Evolutionary conservation across 2,797 vertebrate genomes (phyloP).

Genomic region (Hozukius guyotensis): DNA sequence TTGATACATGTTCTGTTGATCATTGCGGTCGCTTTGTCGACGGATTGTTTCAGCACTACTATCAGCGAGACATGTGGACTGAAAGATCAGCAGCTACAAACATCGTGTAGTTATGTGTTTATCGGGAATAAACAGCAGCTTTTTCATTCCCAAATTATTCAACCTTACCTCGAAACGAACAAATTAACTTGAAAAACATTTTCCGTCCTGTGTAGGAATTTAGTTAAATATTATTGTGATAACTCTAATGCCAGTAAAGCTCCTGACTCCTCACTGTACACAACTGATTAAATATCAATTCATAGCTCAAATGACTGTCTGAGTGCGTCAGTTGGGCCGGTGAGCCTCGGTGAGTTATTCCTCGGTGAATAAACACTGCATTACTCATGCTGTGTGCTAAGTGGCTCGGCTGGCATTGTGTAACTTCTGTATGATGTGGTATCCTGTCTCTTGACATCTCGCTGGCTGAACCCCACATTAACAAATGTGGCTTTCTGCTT

Average conservation of each 20-base stretch:
- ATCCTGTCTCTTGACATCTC: slow-evolving; percentile 67
- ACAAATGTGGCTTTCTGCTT: slow-evolving; percentile 50
- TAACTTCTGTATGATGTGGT: slow-evolving; percentile 55
- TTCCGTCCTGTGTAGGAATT: not conserved
- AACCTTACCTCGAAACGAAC: not conserved
- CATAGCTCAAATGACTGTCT: not conserved
- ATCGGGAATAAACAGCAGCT: not conserved
- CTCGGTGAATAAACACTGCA: slow-evolving; percentile 52
- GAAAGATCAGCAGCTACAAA: not conserved
- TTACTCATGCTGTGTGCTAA: slow-evolving; percentile 51
- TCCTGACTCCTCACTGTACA: not conserved
- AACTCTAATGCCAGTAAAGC: not conserved
- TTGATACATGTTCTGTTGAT: not conserved
- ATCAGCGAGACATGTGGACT: not conserved
- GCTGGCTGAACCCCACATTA: slow-evolving; percentile 51
- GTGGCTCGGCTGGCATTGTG: slow-evolving; percentile 63
- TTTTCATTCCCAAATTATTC: not conserved
- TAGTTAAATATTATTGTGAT: not conserved
- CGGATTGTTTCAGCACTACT: not conserved
- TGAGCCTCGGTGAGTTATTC: slow-evolving; percentile 12
- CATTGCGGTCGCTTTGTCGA: not conserved
- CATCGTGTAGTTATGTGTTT: not conserved
- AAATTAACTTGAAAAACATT: not conserved
- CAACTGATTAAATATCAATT: slow-evolving; percentile 17
- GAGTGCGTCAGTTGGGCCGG: slow-evolving; percentile 3